Evolutionary conservation across 2,113 vertebrate species (phyloP).

Genomic region (Rafetus swinhoei): DNA sequence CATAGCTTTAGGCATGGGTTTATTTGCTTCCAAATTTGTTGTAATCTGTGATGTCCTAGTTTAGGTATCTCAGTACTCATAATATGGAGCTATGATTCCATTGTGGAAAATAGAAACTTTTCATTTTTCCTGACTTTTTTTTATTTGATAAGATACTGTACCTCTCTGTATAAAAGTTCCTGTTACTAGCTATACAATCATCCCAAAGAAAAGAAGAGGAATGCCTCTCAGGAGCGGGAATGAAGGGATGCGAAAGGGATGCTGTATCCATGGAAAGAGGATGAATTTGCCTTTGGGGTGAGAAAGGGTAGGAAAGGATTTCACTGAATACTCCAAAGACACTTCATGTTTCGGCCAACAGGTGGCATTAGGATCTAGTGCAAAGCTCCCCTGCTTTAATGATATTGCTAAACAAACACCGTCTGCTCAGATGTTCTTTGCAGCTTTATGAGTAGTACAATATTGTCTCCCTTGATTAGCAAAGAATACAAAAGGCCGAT

Average conservation of each 20-base stretch:
- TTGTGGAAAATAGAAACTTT: not conserved
- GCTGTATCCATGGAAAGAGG: not conserved
- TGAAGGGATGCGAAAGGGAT: not conserved
- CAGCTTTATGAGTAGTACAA: not conserved
- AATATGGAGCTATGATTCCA: not conserved
- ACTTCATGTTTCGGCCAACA: conserved; percentile 66
- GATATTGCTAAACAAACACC: not conserved
- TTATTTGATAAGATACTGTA: not conserved
- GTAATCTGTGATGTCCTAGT: not conserved
- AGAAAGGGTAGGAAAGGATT: not conserved
- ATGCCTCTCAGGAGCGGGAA: not conserved
- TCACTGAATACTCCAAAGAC: not conserved
- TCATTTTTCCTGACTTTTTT: not conserved
- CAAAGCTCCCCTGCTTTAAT: not conserved
- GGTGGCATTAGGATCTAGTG: conserved; percentile 68
- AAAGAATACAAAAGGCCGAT: not conserved
- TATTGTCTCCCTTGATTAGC: not conserved
- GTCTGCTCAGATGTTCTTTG: not conserved
- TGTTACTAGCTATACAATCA: not conserved
- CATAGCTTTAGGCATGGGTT: not conserved
- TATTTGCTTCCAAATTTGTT: not conserved
- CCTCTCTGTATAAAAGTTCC: not conserved
- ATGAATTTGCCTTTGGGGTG: not conserved
- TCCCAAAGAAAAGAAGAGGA: not conserved
- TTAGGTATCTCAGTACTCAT: not conserved